These are phyloP conservation scores for Sebastes reedi DNA, from an alignment of 2,797 vertebrate genomes.

Conservation along the genomic window DNA sequence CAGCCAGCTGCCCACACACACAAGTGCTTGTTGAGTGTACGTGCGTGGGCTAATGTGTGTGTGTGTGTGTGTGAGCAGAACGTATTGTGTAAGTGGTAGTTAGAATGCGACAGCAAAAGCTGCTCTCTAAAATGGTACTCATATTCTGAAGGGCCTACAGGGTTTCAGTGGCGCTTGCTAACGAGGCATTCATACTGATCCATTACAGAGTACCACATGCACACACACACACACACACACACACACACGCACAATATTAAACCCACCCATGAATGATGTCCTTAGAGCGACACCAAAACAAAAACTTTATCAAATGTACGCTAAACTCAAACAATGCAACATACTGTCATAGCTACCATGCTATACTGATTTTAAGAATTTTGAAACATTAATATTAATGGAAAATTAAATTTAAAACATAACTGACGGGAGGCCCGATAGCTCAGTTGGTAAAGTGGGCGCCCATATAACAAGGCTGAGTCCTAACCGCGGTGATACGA, in stretches of 20 bases:
- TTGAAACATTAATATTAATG: not conserved
- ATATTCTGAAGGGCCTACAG: slow-evolving; percentile 74
- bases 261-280: slow-evolving; percentile 46
- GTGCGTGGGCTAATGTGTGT: slow-evolving; percentile 63
- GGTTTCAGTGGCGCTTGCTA: slow-evolving; percentile 76
- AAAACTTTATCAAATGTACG: not conserved
- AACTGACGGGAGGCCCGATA: fast-evolving
- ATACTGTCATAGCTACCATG: not conserved
- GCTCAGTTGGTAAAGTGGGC: fast-evolving
- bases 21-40: slow-evolving; percentile 74
- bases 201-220: slow-evolving; percentile 66
- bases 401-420: not conserved
- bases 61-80: slow-evolving; percentile 24
- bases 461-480: too few species aligned
- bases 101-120: slow-evolving; percentile 74
- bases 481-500: too few species aligned
- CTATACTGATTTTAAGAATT: not conserved
- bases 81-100: slow-evolving; percentile 71
- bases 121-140: slow-evolving; percentile 77
- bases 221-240: slow-evolving; percentile 1
- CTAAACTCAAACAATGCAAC: not conserved
- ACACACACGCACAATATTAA: slow-evolving; percentile 8
- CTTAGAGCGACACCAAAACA: slow-evolving; percentile 16
- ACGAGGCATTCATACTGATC: slow-evolving; percentile 81
- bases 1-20: slow-evolving; percentile 78